Evolutionary conservation across 2,113 vertebrate species (phyloP).

Genomic region (Leptobrachium leishanense): DNA sequence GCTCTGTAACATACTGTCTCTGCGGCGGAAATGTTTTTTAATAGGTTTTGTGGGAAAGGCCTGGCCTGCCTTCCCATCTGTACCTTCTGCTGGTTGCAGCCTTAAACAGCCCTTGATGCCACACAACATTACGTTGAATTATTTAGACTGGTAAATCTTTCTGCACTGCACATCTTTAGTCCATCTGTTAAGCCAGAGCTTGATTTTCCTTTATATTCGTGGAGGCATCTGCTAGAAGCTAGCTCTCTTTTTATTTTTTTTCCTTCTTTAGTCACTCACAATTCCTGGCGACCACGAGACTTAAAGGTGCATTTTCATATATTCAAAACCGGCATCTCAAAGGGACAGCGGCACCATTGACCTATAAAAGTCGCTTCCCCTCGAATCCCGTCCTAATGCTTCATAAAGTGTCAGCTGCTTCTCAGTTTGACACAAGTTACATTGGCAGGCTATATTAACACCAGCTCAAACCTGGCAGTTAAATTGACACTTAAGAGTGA

Average conservation of each 20-base stretch:
- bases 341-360: conserved; percentile 10
- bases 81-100: conserved; percentile 71
- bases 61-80: conserved; percentile 78
- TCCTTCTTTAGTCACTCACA: conserved; percentile 70
- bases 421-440: conserved; percentile 39
- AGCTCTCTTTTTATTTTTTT: conserved; percentile 57
- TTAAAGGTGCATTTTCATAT: conserved; percentile 35
- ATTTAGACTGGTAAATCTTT: conserved; percentile 78
- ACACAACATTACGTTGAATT: conserved; percentile 76
- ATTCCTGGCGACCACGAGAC: conserved; percentile 63
- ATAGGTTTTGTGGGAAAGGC: conserved; percentile 75
- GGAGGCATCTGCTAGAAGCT: conserved; percentile 72
- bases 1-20: conserved; percentile 65
- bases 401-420: conserved; percentile 37
- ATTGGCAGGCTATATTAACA: conserved; percentile 40
- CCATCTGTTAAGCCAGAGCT: conserved; percentile 77
- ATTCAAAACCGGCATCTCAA: neutral
- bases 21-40: conserved; percentile 68
- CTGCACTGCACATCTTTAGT: conserved; percentile 78
- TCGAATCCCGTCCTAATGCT: conserved; percentile 24
- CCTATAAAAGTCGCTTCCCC: neutral
- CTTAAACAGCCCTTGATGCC: conserved; percentile 67
- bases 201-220: conserved; percentile 73
- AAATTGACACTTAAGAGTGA: conserved; percentile 38
- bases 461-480: conserved; percentile 34